A percentile compares a stretch with the other conserved stretches of the same genome.
phyloP scores from a whole-genome alignment of 1,140 invertebrate species.

The Mactra quadrangularis region DNA sequence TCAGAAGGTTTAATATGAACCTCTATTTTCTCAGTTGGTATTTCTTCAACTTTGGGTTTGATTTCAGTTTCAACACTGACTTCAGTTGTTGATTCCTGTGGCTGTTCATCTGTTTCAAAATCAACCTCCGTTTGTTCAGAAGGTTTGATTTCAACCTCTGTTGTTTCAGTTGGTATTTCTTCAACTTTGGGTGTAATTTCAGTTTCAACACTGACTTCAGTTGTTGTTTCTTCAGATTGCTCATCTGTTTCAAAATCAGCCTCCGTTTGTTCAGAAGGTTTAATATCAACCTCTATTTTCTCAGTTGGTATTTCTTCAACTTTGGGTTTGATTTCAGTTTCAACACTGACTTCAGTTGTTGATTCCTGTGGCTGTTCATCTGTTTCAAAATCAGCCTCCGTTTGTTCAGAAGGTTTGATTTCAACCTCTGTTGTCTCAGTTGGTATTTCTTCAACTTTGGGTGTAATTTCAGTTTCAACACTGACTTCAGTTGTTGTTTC shows the following conservation, averaged over 20 bases:
- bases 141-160: constrained; percentile 48
- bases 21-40: constrained; percentile 52
- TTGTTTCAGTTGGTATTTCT: constrained; percentile 13
- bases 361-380: constrained; percentile 61
- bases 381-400: constrained; percentile 30
- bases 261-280: constrained; percentile 49
- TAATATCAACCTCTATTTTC: constrained; percentile 49
- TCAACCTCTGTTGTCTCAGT: constrained; percentile 43
- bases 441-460: background rate
- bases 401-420: constrained; percentile 37
- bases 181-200: constrained; percentile 5
- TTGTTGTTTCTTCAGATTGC: constrained; percentile 10
- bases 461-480: constrained; percentile 32
- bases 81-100: constrained; percentile 47
- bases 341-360: background rate
- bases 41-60: constrained; percentile 27
- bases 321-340: constrained; percentile 52
- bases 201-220: constrained; percentile 34
- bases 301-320: constrained; percentile 37
- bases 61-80: constrained; percentile 44
- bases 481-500: constrained; percentile 25
- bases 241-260: background rate
- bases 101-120: constrained; percentile 48
- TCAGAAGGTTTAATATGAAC: constrained; percentile 32
- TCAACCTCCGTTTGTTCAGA: constrained; percentile 25